A percentile compares a stretch with the other conserved stretches of the same genome.
These are phyloP conservation scores for Micromesistius poutassou DNA, from an alignment of 2,797 vertebrate species.

Conservation along the genomic window DNA sequence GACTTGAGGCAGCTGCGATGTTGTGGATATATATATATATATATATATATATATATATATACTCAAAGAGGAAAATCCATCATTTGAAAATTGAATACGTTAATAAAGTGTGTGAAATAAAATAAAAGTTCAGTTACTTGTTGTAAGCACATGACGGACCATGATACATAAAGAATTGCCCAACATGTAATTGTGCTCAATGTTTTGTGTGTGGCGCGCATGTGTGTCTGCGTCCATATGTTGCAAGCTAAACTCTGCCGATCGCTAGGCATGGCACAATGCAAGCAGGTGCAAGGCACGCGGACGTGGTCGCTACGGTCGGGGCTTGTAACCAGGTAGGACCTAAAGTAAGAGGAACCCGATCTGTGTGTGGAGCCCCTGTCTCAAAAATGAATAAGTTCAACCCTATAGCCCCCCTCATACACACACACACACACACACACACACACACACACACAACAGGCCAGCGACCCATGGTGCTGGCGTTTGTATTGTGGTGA, in stretches of 20 bases:
- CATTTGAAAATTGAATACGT: not conserved
- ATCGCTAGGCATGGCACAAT: not conserved
- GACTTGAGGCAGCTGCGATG: not conserved
- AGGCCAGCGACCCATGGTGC: not conserved
- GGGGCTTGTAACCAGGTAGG: not conserved
- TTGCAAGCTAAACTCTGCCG: not conserved
- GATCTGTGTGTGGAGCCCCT: not conserved
- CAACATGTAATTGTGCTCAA: not conserved
- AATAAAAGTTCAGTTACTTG: not conserved
- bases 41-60: not conserved
- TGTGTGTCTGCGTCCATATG: not conserved
- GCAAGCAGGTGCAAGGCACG: not conserved
- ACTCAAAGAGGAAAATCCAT: not conserved
- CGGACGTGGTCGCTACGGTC: not conserved
- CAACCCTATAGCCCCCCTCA: not conserved
- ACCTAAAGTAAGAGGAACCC: not conserved
- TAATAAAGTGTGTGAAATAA: not conserved
- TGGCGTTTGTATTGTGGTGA: constrained; percentile 53
- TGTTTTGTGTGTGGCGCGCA: not conserved
- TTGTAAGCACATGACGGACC: not conserved
- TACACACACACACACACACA: not conserved
- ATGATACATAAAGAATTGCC: not conserved
- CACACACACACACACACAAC: not conserved
- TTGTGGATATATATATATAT: not conserved
- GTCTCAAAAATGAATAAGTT: not conserved